phyloP scores from a whole-genome alignment of 2,888 invertebrate genomes.

The Cosmopolites sordidus region DNA sequence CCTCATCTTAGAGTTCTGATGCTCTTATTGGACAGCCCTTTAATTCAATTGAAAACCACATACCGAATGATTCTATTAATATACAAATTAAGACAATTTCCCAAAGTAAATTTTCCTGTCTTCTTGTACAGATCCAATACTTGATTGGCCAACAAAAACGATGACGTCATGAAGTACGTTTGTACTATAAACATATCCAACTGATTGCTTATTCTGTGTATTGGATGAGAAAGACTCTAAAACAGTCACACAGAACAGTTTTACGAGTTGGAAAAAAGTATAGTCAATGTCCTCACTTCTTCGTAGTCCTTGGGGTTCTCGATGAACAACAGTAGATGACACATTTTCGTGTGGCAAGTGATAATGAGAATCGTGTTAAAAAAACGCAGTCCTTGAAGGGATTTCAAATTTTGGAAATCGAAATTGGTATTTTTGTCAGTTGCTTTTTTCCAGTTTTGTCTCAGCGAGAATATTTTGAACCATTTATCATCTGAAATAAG shows the following conservation, averaged over 20 bases:
- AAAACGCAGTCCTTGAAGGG: slow-evolving; percentile 33
- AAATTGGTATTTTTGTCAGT: slow-evolving; percentile 11
- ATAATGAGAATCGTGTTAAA: slow-evolving; percentile 33
- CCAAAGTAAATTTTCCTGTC: slow-evolving; percentile 14
- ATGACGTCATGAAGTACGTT: slow-evolving; percentile 33
- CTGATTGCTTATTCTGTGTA: not conserved
- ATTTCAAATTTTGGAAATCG: slow-evolving; percentile 31
- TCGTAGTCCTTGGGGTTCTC: slow-evolving; percentile 1
- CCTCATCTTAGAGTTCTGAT: no score
- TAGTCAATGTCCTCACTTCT: no score
- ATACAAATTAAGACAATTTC: slow-evolving; percentile 20
- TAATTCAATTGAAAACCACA: not conserved
- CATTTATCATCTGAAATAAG: slow-evolving; percentile 23
- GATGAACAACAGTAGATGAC: slow-evolving; percentile 17
- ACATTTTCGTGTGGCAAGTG: slow-evolving; percentile 30
- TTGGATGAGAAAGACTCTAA: slow-evolving; percentile 23
- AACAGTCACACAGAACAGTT: no score
- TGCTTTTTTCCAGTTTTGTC: slow-evolving; percentile 29
- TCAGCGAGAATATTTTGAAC: slow-evolving; percentile 28
- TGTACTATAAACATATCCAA: slow-evolving; percentile 30
- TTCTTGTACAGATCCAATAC: slow-evolving; percentile 29
- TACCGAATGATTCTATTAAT: slow-evolving; percentile 30
- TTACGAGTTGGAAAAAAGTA: no score
- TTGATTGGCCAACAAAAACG: slow-evolving; percentile 33
- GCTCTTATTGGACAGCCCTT: no score